These are phyloP conservation scores for Hyphantria cunea DNA, from an alignment of 1,140 invertebrate genomes.

Conservation along the genomic window DNA sequence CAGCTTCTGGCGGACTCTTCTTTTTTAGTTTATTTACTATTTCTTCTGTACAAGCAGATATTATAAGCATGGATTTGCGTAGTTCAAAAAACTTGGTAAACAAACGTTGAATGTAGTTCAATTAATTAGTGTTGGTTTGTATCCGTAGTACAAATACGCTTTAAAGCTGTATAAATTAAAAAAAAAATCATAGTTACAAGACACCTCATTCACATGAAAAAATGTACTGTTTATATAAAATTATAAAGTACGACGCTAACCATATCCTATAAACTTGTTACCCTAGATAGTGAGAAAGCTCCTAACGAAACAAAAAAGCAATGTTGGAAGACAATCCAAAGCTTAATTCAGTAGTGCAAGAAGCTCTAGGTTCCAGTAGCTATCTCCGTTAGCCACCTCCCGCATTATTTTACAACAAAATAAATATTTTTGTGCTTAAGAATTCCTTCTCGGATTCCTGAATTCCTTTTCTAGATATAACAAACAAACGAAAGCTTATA, in stretches of 20 bases:
- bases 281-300: not conserved
- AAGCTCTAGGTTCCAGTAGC: conserved; percentile 1
- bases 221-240: too few species aligned
- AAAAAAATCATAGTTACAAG: too few species aligned
- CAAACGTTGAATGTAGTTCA: too few species aligned
- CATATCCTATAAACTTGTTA: not conserved
- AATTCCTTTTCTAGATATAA: conserved; percentile 21
- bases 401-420: conserved; percentile 20
- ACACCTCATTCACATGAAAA: too few species aligned
- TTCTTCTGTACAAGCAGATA: too few species aligned
- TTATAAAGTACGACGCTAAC: not conserved
- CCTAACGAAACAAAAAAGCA: conserved; percentile 12
- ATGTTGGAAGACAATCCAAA: conserved; percentile 21
- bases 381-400: conserved; percentile 15
- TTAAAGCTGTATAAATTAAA: too few species aligned
- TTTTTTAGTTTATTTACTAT: too few species aligned
- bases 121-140: too few species aligned
- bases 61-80: too few species aligned
- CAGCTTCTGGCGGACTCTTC: too few species aligned
- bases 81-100: too few species aligned
- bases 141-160: too few species aligned
- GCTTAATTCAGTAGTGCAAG: conserved; percentile 12
- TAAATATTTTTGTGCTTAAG: conserved; percentile 21
- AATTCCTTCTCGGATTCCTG: conserved; percentile 11
- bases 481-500: conserved; percentile 12